Evolutionary conservation across 2,888 invertebrate genomes (phyloP).

Genomic region (Drepanosiphum platanoidis): DNA sequence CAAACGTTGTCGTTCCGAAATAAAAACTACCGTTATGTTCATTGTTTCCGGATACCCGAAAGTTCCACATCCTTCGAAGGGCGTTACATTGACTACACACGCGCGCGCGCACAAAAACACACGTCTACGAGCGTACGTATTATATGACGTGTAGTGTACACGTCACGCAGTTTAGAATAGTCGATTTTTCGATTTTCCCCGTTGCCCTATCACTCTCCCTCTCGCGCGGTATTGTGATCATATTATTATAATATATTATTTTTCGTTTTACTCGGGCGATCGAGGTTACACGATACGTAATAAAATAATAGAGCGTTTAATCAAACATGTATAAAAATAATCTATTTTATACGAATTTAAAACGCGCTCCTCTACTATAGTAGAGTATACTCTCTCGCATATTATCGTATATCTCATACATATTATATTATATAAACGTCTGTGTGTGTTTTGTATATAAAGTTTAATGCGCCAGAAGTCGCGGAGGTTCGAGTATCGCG

Average conservation of each 20-base stretch:
- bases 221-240: no score
- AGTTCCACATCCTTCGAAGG: slow-evolving; percentile 16
- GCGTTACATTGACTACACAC: not conserved
- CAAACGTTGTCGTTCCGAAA: slow-evolving; percentile 30
- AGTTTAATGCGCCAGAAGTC: not conserved
- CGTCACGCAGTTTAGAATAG: no score
- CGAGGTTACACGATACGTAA: not conserved
- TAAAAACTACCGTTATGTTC: slow-evolving; percentile 10
- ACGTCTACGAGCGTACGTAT: not conserved
- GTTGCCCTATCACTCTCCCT: not conserved
- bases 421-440: no score
- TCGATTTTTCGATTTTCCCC: not conserved
- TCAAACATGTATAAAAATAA: no score
- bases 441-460: not conserved
- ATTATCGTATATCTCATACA: no score
- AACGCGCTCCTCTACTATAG: no score
- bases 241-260: not conserved
- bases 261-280: not conserved
- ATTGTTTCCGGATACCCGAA: slow-evolving; percentile 44
- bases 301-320: no score
- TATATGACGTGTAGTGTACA: no score
- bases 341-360: no score
- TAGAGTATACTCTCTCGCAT: no score
- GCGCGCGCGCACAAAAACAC: not conserved
- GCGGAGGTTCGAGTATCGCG: not conserved